Percentiles rank a stretch among this genome's conserved stretches.
These are phyloP conservation scores for Pantherophis vulpinus DNA, from an alignment of 2,797 vertebrate species.

Conservation along the genomic window DNA sequence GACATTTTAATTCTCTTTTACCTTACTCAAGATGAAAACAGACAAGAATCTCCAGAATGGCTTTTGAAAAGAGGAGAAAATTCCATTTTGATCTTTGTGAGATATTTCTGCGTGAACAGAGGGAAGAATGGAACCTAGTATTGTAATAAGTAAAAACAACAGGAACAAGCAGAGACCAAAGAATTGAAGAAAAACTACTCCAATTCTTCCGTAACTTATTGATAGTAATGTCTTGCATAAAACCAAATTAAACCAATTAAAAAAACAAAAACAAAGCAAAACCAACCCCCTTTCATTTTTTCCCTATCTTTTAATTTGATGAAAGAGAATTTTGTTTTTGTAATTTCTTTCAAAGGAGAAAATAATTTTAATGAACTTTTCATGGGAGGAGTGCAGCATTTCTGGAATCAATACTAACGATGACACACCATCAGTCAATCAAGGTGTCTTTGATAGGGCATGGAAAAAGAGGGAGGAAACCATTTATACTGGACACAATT, in stretches of 20 bases:
- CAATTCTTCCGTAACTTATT: constrained; percentile 45
- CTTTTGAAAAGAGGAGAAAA: not conserved
- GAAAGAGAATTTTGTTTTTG: not conserved
- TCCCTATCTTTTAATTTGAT: not conserved
- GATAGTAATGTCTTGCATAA: constrained; percentile 10
- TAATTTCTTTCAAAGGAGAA: not conserved
- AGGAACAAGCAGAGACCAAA: constrained; percentile 27
- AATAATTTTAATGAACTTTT: not conserved
- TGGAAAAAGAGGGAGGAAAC: not conserved
- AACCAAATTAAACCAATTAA: too few species aligned
- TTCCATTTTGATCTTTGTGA: constrained; percentile 53
- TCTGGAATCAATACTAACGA: not conserved
- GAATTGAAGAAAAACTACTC: constrained; percentile 57
- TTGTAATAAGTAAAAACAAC: constrained; percentile 59
- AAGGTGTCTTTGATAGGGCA: not conserved
- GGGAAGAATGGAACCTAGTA: constrained; percentile 64
- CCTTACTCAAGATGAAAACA: not conserved
- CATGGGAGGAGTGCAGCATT: not conserved
- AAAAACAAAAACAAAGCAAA: not conserved
- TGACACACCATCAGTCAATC: not conserved
- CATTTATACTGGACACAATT: not conserved
- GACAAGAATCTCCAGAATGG: not conserved
- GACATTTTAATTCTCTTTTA: not conserved
- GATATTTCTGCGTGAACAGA: constrained; percentile 53
- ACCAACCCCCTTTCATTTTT: not conserved